Base-by-base conservation (phyloP, 1,140 invertebrate species). In the Ruditapes philippinarum region DNA sequence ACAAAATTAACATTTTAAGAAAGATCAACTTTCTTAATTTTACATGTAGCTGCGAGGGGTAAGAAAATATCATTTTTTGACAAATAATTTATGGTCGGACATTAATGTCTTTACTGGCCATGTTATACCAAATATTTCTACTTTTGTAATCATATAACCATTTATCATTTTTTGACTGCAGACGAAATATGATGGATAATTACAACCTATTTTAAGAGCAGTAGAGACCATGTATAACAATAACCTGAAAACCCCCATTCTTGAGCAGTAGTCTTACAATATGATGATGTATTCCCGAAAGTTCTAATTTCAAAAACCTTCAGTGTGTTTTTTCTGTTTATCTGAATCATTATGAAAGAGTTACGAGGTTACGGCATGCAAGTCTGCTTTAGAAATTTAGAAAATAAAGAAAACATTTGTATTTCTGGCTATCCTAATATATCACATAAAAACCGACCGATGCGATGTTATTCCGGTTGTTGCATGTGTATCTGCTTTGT, bases 381-480 rank as follows among this genome's bases (percentile, higher is more conserved):
- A 70, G 65, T 70, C 65, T 70, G 65, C 36, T 70, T 70, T 38
- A 38, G 65, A 70, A 70, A 70, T 70, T 70, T 38, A 38, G 65
- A 70, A 70, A 70, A 19, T 70, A 36, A 70, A 36, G 65, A 70
- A 70, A 70, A 70, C 65, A 70, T 70, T 70, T 36, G 33, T 70
- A 70, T 28, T 40, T 70, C 65, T 70, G 65, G 65, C 65, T 5
- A 70, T 70, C 65, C 65, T 70, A 70, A 70, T 70, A 70, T 70
- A 70, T 70, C 65, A 70, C 65, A 22, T 22, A 70, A 70, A 70
- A 70, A 70, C 33, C 22, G 65, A 3, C 36, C 33, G 9, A 19
- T 4, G 25, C 3, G 14, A 31, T 70, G 65, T 70, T 38, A 40
- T 36, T 70, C 36, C 65, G 33, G 31, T 70, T 38, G 33, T 70